Percentiles rank a stretch among this genome's conserved stretches.
Conservation (phyloP, 2,113 vertebrate species). For the Protobothrops flavoviridis region DNA sequence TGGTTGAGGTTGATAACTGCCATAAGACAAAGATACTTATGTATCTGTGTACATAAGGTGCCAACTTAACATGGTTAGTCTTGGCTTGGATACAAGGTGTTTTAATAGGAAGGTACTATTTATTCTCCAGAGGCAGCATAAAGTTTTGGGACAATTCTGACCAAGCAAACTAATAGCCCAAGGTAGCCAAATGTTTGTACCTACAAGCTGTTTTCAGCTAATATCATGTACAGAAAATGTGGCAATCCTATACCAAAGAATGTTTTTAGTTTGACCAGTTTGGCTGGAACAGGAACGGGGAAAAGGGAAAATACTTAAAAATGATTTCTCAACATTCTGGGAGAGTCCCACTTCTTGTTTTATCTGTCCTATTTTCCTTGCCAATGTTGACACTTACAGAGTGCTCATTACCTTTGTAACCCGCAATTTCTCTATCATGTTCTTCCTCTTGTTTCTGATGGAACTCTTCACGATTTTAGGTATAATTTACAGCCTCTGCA, state of each 20-base stretch:
- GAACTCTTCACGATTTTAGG: not conserved
- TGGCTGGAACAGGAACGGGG: not conserved
- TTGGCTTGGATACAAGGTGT: not conserved
- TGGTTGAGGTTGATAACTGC: not conserved
- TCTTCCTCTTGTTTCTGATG: not conserved
- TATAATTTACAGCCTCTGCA: not conserved
- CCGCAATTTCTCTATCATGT: not conserved
- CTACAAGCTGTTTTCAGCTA: not conserved
- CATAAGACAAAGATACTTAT: not conserved
- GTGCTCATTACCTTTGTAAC: not conserved
- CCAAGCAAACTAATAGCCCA: not conserved
- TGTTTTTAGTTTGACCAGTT: not conserved
- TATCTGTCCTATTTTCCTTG: no score
- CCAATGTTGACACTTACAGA: not conserved
- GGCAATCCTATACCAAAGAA: not conserved
- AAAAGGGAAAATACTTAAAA: not conserved
- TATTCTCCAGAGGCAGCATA: not conserved
- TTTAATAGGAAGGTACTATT: not conserved
- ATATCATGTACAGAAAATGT: not conserved
- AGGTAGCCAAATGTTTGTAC: not conserved
- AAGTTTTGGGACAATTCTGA: not conserved
- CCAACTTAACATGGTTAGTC: not conserved
- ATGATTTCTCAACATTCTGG: not conserved
- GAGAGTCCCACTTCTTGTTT: not conserved
- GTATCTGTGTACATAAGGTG: not conserved